Evolutionary conservation across 2,113 vertebrate genomes (phyloP), one percentile per base, ranked within the genome.

Genomic region (Agelaius tricolor): DNA sequence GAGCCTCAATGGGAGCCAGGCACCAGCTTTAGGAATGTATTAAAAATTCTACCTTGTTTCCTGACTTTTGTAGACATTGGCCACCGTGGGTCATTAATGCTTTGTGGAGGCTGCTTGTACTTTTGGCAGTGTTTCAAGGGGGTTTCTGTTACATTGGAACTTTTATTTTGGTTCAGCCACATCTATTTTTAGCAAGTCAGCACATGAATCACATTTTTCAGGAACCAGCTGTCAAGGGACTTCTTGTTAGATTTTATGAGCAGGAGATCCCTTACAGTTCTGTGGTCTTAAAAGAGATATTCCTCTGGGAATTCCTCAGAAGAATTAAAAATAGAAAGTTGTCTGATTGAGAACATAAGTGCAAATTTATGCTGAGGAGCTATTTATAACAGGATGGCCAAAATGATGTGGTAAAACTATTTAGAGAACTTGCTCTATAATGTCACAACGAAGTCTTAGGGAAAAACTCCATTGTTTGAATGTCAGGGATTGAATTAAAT

Each of bases 291-390:
- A 92, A 92, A 89, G 57, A 93, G 14, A 10, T 63, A 27, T 35
- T 93, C 76, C 68, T 73, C 79, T 67, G 86, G 72, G 76, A 79
- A 55, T 72, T 93, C 51, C 78, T 80, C 43, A 69, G 59, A 73
- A 67, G 23, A 85, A 73, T 49, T 94, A 91, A 95, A 96, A 94
- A 87, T 77, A 93, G 81, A 44, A 87, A 85, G 37, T 57, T 76
- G 58, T 5, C 27, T 91, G 61, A 83, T 57, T 93, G 65, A 84
- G 49, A 95, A 76, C 6, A 10, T 37, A 61, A 93, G 21, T 92
- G 71, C 14, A 85, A 94, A 82, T 58, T 83, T 68, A 39, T 83
- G 63, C 26, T 35, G 28, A 33, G 21, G 23, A 84, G 16, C 28
- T 93, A 71, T 88, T 86, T 92, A 27, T 87, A 91, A 65, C 15